Evolutionary conservation across 2,797 vertebrate genomes (phyloP).

Genomic region (Chaenodraco wilsoni): DNA sequence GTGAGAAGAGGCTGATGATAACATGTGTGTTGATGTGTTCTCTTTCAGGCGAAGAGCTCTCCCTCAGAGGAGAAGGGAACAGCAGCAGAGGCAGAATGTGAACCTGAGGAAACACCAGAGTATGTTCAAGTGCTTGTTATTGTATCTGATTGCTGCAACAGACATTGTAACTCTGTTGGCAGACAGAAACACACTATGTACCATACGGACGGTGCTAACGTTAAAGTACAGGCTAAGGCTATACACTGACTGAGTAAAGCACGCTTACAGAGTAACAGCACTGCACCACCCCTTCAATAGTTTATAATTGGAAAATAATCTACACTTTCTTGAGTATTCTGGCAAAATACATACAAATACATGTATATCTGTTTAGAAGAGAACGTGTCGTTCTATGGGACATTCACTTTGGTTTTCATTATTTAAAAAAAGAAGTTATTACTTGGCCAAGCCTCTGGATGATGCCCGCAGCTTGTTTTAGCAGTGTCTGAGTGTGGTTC

Average conservation of each 20-base stretch:
- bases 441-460: background rate
- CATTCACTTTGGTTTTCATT: background rate
- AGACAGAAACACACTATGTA: background rate
- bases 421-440: background rate
- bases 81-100: constrained; percentile 82
- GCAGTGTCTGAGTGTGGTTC: background rate
- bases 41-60: constrained; percentile 82
- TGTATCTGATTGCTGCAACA: background rate
- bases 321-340: too few relatives aligned
- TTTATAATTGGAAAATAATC: too few relatives aligned
- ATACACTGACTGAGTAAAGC: background rate
- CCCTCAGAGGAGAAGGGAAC: constrained; percentile 85
- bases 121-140: constrained; percentile 73
- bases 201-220: background rate
- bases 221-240: background rate
- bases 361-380: background rate
- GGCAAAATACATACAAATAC: too few relatives aligned
- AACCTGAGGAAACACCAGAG: constrained; percentile 90
- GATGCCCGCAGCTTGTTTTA: background rate
- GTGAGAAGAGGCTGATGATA: background rate
- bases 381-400: background rate
- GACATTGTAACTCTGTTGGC: background rate
- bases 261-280: background rate
- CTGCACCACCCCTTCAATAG: background rate
- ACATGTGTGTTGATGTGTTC: background rate